Base-by-base conservation (phyloP, 1,140 invertebrate genomes). In the Brachionus rotundiformis region DNA sequence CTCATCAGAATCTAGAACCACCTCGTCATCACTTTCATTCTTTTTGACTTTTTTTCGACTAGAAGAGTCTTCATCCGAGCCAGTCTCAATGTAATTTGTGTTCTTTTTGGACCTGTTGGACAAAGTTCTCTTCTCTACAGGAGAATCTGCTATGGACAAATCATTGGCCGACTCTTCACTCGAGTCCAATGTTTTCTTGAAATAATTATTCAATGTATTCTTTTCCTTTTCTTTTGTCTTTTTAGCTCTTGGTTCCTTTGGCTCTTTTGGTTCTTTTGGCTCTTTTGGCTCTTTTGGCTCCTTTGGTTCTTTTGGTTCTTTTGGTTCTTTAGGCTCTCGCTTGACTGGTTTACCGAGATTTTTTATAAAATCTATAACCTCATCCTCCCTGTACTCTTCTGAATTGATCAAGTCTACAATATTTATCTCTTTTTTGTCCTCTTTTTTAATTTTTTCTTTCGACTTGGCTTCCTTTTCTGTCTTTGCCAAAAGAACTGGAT, bases 361-460 rank as follows among this genome's bases (percentile, higher is more conserved):
- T 59, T 61, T 79, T 1, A 79, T 36, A 79, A 25, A 79, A 3
- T 79, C 44, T 25, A 59, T 27, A 79, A 79, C 36, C 25, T 79
- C 76, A 19, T 63, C 47, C 23, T 79, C 76, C 11, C 16, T 59
- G 59, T 19, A 79, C n/a, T 79, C 36, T 16, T 79, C 33, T 16
- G 76, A 54, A 19, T 79, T 41, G 4, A 79, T 79, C 6, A 79
- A 39, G 59, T 79, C 76, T 7, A 79, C 76, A 25, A 79, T 79
- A 41, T 61, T 79, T 5, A 79, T 54, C 47, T 79, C 76, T 79
- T 79, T 79, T 41, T 59, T 79, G 11, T 49, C 73, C 16, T 79
- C 76, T 59, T 59, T 79, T 33, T 79, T 79, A 3, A n/a, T 11
- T 39, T 79, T 79, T 59, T 79, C 76, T 31, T 79, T 79, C 29